Evolutionary conservation across 2,797 vertebrate species (phyloP), one percentile per base, ranked within the genome.

Genomic region (Sphenopsis melanotis): DNA sequence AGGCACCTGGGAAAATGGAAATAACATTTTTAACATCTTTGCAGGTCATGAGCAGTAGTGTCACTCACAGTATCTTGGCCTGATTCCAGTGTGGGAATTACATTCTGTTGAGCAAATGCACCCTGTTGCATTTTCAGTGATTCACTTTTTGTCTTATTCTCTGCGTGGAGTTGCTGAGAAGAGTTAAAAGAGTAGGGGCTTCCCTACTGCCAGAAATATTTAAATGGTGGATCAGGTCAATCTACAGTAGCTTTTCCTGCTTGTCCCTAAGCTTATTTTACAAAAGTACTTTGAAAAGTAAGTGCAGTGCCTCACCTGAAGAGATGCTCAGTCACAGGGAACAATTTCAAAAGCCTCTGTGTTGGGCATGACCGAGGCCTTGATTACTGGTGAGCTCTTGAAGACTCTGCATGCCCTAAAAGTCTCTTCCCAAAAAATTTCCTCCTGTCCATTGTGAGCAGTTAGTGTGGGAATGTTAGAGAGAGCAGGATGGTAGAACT

Each of bases 31-130:
- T 60, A 66, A 66, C 32, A 9, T 66, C 11, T 68, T 83, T 85
- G 27, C 70, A 61, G 85, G 50, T 63, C 66, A 60, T 41, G n/a
- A 93, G 37, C 32, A 57, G 60, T 18, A 55, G 53, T 39, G 77
- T 93, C 90, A 90, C 70, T 95, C 83, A 68, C 37, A 91, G 61
- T n/a, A 23, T 47, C 55, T 69, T 83, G 57, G 39, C 53, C n/a
- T 39, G 32, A 69, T 90, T 93, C 80, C 75, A 27, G 37, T 19
- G 56, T 74, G 65, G 64, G 77, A 89, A 68, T 90, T 60, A 26
- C 30, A 60, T 64, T 85, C 60, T 77, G 64, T 49, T 74, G 71
- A 74, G 60, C 12, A 56, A 90, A 90, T 27, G 39, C n/a, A 68
- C 18, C 23, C 34, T 1, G 0, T 36, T 83, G 53, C 21, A 24